These are phyloP conservation scores for Mohoua ochrocephala DNA, from an alignment of 2,113 vertebrate species.

Conservation along the genomic window DNA sequence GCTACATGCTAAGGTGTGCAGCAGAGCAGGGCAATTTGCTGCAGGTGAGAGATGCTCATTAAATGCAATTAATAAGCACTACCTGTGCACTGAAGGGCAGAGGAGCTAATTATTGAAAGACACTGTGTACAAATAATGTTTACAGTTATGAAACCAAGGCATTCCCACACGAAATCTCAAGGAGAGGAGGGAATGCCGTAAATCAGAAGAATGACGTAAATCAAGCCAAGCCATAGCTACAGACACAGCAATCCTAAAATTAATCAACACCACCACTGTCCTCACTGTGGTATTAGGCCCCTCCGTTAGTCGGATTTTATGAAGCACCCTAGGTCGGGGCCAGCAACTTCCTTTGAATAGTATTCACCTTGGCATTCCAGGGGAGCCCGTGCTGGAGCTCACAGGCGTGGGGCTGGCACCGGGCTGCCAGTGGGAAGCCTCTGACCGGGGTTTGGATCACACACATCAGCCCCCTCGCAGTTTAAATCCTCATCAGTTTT, in stretches of 20 bases:
- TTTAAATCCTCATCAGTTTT: background rate
- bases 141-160: background rate
- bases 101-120: background rate
- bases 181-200: background rate
- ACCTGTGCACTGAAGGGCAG: background rate
- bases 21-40: background rate
- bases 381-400: background rate
- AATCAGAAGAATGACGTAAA: background rate
- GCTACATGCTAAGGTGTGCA: background rate
- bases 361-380: background rate
- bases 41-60: background rate
- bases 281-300: background rate
- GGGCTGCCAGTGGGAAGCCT: background rate
- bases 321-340: background rate
- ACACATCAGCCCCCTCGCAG: background rate
- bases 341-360: background rate
- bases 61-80: background rate
- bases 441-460: background rate
- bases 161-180: background rate
- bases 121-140: background rate
- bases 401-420: accelerated
- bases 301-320: background rate
- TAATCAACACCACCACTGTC: background rate
- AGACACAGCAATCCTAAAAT: background rate
- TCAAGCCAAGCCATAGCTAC: background rate